Evolutionary conservation across 2,888 invertebrate genomes (phyloP).

Genomic region (Pterostichus niger): DNA sequence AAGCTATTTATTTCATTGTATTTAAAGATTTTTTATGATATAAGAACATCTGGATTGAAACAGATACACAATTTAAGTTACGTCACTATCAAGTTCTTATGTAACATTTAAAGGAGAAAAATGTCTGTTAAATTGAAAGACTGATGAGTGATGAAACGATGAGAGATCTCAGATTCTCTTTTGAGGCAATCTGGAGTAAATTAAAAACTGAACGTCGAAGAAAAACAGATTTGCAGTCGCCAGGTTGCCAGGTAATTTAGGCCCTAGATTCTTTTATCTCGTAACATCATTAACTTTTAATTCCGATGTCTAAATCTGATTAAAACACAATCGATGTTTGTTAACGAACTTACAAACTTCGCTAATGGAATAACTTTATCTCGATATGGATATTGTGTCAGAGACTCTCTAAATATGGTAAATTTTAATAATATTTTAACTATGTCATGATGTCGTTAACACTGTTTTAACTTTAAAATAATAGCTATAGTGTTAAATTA

Average conservation of each 20-base stretch:
- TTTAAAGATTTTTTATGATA: too few species aligned
- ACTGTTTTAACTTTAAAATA: too few species aligned
- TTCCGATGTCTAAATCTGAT: conserved; percentile 55
- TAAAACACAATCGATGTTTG: conserved; percentile 62
- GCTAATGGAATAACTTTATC: conserved; percentile 59
- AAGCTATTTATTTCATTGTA: too few species aligned
- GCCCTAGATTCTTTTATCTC: conserved; percentile 51
- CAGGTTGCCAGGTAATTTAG: conserved; percentile 41
- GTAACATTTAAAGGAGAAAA: too few species aligned
- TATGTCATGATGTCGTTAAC: too few species aligned
- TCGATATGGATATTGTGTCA: conserved; percentile 24
- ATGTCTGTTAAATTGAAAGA: background rate
- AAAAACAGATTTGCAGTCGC: conserved; percentile 22
- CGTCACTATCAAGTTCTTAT: too few species aligned
- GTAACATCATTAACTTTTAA: conserved; percentile 57
- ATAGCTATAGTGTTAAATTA: too few species aligned
- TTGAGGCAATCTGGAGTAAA: conserved; percentile 20
- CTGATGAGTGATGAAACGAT: conserved; percentile 12
- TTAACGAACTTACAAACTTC: conserved; percentile 62
- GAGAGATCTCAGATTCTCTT: background rate
- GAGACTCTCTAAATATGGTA: conserved; percentile 28
- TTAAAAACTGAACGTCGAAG: conserved; percentile 52
- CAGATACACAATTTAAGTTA: too few species aligned
- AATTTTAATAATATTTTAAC: background rate
- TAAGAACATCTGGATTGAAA: too few species aligned